Percentiles rank a stretch among this genome's conserved stretches.
phyloP scores from a whole-genome alignment of 2,797 vertebrate species.

The Peromyscus melanophrys region DNA sequence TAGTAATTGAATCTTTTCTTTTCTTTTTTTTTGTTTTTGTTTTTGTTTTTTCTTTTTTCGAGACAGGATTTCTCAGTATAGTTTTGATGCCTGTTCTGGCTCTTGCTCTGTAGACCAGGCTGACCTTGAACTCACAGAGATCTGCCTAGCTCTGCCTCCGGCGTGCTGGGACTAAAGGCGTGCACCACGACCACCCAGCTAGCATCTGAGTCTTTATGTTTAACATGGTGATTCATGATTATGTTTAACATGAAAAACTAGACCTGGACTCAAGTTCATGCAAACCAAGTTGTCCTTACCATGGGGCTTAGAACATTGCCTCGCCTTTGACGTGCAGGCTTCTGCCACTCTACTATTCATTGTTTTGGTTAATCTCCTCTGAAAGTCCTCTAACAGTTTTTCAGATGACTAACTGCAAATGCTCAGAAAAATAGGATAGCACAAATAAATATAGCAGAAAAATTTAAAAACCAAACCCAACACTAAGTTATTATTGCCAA shows the following conservation, averaged over 20 bases:
- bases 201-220: not conserved
- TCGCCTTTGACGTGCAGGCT: not conserved
- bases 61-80: too few relatives aligned
- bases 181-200: too few relatives aligned
- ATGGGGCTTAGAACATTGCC: not conserved
- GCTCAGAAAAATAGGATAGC: not conserved
- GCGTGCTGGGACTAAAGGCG: too few relatives aligned
- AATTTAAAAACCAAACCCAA: not conserved
- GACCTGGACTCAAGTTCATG: not conserved
- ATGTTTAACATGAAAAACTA: conserved; percentile 24
- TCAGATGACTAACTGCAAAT: conserved; percentile 21
- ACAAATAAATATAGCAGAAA: not conserved
- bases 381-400: conserved; percentile 10
- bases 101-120: too few relatives aligned
- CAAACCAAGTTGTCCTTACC: not conserved
- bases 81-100: too few relatives aligned
- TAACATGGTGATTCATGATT: not conserved
- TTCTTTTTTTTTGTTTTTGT: too few relatives aligned
- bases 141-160: too few relatives aligned
- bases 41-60: too few relatives aligned
- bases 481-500: conserved; percentile 26
- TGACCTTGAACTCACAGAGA: too few relatives aligned
- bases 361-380: conserved; percentile 25
- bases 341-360: not conserved
- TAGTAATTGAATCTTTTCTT: too few relatives aligned